A percentile compares a stretch with the other conserved stretches of the same genome.
phyloP scores from a whole-genome alignment of 2,888 invertebrate species.

The Augochlorella aurata region DNA sequence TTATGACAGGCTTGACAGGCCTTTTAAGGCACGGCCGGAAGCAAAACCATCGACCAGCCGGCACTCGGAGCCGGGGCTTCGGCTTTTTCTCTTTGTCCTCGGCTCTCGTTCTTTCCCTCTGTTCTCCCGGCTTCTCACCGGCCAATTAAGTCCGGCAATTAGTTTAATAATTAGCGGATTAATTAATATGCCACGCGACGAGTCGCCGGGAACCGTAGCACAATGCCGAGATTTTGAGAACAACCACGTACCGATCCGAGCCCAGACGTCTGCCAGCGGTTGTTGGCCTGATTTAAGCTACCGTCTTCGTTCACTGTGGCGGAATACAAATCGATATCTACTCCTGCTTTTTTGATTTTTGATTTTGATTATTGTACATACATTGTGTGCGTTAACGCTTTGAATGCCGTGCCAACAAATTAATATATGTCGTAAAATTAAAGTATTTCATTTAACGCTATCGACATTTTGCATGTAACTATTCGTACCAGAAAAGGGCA shows the following conservation, averaged over 20 bases:
- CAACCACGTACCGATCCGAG: conserved; percentile 7
- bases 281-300: no score
- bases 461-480: no score
- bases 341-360: no score
- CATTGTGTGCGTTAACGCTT: no score
- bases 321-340: no score
- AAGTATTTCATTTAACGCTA: no score
- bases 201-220: conserved; percentile 40
- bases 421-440: no score
- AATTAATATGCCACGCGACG: conserved; percentile 71
- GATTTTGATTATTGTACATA: no score
- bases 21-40: conserved; percentile 2
- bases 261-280: neutral
- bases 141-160: conserved; percentile 76
- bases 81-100: conserved; percentile 6
- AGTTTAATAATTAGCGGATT: conserved; percentile 75
- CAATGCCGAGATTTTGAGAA: conserved; percentile 47
- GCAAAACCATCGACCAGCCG: conserved; percentile 1
- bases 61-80: neutral
- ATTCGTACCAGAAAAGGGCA: no score
- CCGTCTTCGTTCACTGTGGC: no score
- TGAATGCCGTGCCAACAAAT: no score
- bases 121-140: conserved; percentile 39
- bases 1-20: conserved; percentile 12
- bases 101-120: conserved; percentile 3